Conservation (phyloP, 1,140 invertebrate genomes). For the Polypedilum pembai region DNA sequence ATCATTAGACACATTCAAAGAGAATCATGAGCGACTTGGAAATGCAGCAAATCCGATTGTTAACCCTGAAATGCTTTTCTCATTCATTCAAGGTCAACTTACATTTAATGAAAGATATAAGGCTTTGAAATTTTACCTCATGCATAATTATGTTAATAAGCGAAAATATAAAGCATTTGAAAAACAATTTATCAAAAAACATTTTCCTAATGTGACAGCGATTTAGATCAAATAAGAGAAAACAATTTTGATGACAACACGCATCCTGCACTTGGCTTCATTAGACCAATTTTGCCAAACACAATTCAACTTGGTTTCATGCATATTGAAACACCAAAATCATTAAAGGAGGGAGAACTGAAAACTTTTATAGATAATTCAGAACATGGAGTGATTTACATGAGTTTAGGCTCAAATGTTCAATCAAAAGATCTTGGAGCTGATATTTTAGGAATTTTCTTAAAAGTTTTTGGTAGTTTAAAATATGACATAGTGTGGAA, state of each 20-base stretch:
- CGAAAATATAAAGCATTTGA: constrained; percentile 31
- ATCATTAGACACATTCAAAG: neutral
- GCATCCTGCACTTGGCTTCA: constrained; percentile 47
- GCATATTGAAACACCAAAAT: constrained; percentile 43
- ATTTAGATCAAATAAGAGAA: constrained; percentile 40
- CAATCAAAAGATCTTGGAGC: constrained; percentile 33
- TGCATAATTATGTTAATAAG: neutral
- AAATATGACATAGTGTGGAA: constrained; percentile 39
- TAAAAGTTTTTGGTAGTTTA: neutral
- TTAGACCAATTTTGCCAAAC: constrained; percentile 46
- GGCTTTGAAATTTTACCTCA: neutral
- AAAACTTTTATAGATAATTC: constrained; percentile 49
- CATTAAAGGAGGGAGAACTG: constrained; percentile 42
- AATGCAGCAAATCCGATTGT: neutral
- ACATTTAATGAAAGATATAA: constrained; percentile 3
- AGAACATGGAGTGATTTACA: constrained; percentile 51
- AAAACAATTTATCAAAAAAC: neutral
- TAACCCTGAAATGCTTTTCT: neutral
- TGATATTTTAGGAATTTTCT: neutral
- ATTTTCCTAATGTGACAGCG: constrained; percentile 31
- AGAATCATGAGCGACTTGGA: neutral
- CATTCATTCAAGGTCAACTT: neutral
- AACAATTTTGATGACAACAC: constrained; percentile 48
- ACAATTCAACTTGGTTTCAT: constrained; percentile 53
- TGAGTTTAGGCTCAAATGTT: constrained; percentile 53